Evolutionary conservation across 2,888 invertebrate genomes (phyloP), one percentile per base, ranked within the genome.

Genomic region (Gerris lacustris): DNA sequence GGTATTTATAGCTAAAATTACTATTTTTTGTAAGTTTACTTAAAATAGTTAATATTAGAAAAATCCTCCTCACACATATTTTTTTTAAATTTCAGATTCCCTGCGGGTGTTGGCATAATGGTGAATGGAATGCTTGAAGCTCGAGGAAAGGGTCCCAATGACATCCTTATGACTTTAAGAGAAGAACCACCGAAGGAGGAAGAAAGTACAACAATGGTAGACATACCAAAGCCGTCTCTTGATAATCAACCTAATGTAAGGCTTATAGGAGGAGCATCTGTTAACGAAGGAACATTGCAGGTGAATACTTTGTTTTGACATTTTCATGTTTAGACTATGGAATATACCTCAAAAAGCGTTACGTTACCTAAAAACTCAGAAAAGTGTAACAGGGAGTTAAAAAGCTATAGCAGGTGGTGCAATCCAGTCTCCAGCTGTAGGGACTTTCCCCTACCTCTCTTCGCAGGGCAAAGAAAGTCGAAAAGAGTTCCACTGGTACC

Each of bases 91-190:
- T 55, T 55, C 72, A 87, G 87, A 76, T 99, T 99, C 80, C 92
- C 94, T 70, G 92, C 96, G 1, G 88, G 94, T 44, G 89, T 98
- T 70, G 96, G 97, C 7, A 94, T 99, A 85, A 93, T 99, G 89
- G 90, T 98, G 5, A 96, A 96, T 64, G 97, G 97, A 0, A 88
- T 89, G 79, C 81, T 97, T 66, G 92, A 92, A 77, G 93, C 93
- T 0, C 85, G 88, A 76, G 93, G 93, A 0, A 86, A 87, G 72
- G 84, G 87, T 55, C 91, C 91, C 0, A 90, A 89, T 78, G 90
- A 91, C 77, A 92, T 93, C 68, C 83, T 87, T 67, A 87, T 92
- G 76, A 92, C 91, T 0, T 79, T 92, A 6, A 91, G 91, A 79
- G 88, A 92, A 77, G 90, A 91, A 68, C 63, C 45, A n/a, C 62